Base-by-base conservation (phyloP, 2,113 vertebrate species). In the Perccottus glenii region DNA sequence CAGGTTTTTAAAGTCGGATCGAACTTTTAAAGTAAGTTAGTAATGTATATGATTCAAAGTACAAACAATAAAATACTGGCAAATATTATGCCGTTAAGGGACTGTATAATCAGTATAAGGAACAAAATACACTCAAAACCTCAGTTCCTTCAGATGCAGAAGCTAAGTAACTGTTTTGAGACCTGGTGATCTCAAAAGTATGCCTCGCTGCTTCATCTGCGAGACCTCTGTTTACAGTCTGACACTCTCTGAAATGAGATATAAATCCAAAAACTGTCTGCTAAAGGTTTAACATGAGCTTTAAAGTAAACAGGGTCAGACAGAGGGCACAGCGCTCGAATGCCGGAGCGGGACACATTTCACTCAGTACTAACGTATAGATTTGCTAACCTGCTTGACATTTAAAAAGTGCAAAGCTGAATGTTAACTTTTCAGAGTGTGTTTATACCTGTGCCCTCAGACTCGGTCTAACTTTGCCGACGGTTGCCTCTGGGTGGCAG, bases 391-490 rank as follows among this genome's bases (percentile, higher is more conserved):
- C 6, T 11, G 10, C 0, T 12, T 0, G 33, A 38, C 9, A 50
- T 19, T 46, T 38, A 10, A 35, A 53, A 43, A 52, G 6, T 6
- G 38, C 9, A 8, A 36, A 42, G 7, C 38, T 40, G 35, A 35
- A 49, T 65, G 36, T 36, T 7, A 11, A 36, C 4, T 8, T 33
- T 9, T 64, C 40, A 10, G 16, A 38, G 40, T 64, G 48, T 49
- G 51, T 27, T 11, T 48, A 42, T 47, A 46, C 33, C n/a, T 60
- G 50, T 55, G 60, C 44, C 55, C 60, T 78, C 63, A 9, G 46
- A 69, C 43, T 72, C 62, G 56, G 33, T 68, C 16, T 71, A 42
- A 77, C 64, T 57, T 66, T 46, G 75, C 62, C 16, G 53, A 68
- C 64, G 46, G 5, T 27, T 32, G 53, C 51, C 47, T 78, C 58